Evolutionary conservation across 2,797 vertebrate genomes (phyloP).

Genomic region (Hirundo rustica): DNA sequence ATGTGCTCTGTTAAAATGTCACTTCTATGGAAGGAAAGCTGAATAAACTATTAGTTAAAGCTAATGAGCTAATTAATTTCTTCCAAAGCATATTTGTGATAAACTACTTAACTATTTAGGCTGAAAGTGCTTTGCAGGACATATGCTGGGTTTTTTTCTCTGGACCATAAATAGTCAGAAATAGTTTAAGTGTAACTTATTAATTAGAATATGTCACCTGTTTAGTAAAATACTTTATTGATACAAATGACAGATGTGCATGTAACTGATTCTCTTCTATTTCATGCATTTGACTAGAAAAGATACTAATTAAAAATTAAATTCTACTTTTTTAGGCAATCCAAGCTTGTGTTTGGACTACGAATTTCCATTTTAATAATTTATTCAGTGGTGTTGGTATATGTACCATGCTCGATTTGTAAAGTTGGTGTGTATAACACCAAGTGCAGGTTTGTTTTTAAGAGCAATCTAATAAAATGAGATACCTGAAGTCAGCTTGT

Average conservation of each 20-base stretch:
- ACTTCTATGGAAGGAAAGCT: conserved; percentile 40
- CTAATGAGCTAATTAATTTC: conserved; percentile 62
- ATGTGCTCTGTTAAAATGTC: conserved; percentile 37
- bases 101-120: conserved; percentile 18
- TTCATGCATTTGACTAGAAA: not conserved
- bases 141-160: not conserved
- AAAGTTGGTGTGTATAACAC: not conserved
- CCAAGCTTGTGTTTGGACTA: not conserved
- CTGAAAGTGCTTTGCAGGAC: not conserved
- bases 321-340: not conserved
- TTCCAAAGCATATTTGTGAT: conserved; percentile 40
- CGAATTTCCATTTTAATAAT: not conserved
- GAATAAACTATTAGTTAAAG: conserved; percentile 39
- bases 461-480: not conserved
- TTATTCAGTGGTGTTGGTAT: not conserved
- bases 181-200: not conserved
- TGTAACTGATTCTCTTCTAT: not conserved
- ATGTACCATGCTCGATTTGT: not conserved
- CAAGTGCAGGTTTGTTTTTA: not conserved
- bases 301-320: not conserved
- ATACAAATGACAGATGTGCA: not conserved
- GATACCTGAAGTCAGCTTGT: not conserved
- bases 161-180: not conserved
- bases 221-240: not conserved
- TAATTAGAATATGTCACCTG: not conserved